phyloP scores from a whole-genome alignment of 1,140 invertebrate species.

The Trichogramma pretiosum region DNA sequence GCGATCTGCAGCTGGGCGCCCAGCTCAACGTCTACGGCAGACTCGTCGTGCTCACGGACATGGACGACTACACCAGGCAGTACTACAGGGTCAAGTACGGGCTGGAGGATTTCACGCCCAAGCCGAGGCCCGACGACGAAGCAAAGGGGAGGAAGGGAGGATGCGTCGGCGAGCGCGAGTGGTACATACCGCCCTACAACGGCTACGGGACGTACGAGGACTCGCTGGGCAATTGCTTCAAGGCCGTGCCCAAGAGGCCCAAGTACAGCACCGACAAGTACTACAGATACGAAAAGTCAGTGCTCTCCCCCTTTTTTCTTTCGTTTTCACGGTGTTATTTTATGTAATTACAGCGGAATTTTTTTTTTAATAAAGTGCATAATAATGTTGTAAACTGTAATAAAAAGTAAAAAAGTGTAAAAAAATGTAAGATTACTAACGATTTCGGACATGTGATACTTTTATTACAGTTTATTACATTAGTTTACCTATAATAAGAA shows the following conservation, averaged over 20 bases:
- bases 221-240: conserved; percentile 74
- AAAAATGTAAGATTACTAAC: too few species aligned
- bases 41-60: conserved; percentile 70
- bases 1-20: conserved; percentile 71
- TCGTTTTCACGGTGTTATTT: neutral
- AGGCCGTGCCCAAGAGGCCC: conserved; percentile 65
- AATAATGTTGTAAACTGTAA: too few species aligned
- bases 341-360: too few species aligned
- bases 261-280: conserved; percentile 73
- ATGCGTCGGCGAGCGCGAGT: too few species aligned
- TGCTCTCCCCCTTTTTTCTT: neutral
- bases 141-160: conserved; percentile 40
- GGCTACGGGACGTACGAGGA: conserved; percentile 81
- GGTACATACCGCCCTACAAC: conserved; percentile 77
- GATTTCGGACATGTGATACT: too few species aligned
- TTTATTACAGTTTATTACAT: too few species aligned
- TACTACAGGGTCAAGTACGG: conserved; percentile 64
- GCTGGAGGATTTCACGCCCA: conserved; percentile 52
- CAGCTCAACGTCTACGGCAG: conserved; percentile 71
- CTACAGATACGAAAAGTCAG: conserved; percentile 64
- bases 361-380: too few species aligned
- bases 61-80: conserved; percentile 78
- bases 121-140: conserved; percentile 42
- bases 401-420: too few species aligned
- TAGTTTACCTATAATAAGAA: too few species aligned